Conservation (phyloP, 2,888 invertebrate genomes). For the Horisme vitalbata region DNA sequence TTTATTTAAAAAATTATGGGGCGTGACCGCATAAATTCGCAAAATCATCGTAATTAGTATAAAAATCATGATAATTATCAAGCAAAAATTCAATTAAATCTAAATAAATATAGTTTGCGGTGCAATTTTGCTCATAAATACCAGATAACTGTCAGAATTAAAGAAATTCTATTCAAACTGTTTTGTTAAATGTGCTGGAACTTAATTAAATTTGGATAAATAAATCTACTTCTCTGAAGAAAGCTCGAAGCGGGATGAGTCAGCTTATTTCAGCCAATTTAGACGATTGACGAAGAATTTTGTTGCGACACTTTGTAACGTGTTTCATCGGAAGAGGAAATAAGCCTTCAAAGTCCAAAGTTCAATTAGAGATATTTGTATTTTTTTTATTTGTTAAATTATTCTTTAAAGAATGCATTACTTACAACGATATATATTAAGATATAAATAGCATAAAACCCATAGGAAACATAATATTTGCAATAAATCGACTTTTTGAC, state of each 20-base stretch:
- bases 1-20: constrained; percentile 26
- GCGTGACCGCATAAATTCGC: constrained; percentile 18
- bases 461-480: too few relatives aligned
- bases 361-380: neutral
- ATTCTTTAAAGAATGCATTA: too few relatives aligned
- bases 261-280: neutral
- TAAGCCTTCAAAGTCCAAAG: neutral
- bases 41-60: constrained; percentile 6
- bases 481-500: too few relatives aligned
- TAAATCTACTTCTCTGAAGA: neutral
- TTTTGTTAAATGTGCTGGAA: neutral
- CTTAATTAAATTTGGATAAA: constrained; percentile 1
- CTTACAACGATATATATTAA: too few relatives aligned
- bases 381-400: neutral
- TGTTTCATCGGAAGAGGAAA: constrained; percentile 5
- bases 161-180: too few relatives aligned
- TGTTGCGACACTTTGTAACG: constrained; percentile 2
- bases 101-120: too few relatives aligned
- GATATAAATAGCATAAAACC: too few relatives aligned
- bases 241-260: neutral
- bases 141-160: too few relatives aligned
- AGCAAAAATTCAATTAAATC: too few relatives aligned
- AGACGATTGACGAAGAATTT: neutral
- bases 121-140: too few relatives aligned
- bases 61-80: neutral